Evolutionary conservation across 2,888 invertebrate genomes (phyloP).

Genomic region (Microctonus aethiopoides): DNA sequence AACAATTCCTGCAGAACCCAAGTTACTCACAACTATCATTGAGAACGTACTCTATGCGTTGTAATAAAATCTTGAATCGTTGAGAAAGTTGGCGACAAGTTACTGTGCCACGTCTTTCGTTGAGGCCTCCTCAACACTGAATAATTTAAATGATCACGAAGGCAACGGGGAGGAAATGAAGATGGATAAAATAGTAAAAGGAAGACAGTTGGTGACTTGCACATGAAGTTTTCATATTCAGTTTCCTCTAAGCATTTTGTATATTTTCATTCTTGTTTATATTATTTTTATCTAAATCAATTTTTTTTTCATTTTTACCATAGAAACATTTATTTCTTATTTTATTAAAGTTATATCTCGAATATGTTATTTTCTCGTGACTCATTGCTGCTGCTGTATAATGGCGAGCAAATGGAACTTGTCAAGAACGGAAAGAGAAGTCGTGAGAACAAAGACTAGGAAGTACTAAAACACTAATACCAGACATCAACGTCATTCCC

Average conservation of each 20-base stretch:
- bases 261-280: neutral
- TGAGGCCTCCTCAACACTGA: conserved; percentile 25
- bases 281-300: conserved; percentile 18
- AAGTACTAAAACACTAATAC: neutral
- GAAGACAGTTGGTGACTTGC: neutral
- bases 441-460: neutral
- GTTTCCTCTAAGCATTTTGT: neutral
- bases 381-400: too few species aligned
- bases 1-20: neutral
- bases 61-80: conserved; percentile 24
- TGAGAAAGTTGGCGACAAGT: conserved; percentile 18
- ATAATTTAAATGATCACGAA: conserved; percentile 34
- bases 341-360: too few species aligned
- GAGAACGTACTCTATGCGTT: neutral
- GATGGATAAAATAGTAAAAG: neutral
- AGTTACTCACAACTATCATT: too few species aligned
- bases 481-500: neutral
- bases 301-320: too few species aligned
- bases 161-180: conserved; percentile 3
- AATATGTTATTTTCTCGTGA: too few species aligned
- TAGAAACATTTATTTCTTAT: too few species aligned
- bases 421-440: too few species aligned
- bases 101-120: neutral
- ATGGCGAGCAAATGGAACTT: too few species aligned
- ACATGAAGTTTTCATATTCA: conserved; percentile 31